A percentile compares a stretch with the other conserved stretches of the same genome.
These are phyloP conservation scores for Zygogramma bicolorata DNA, from an alignment of 2,888 invertebrate genomes.

Conservation along the genomic window DNA sequence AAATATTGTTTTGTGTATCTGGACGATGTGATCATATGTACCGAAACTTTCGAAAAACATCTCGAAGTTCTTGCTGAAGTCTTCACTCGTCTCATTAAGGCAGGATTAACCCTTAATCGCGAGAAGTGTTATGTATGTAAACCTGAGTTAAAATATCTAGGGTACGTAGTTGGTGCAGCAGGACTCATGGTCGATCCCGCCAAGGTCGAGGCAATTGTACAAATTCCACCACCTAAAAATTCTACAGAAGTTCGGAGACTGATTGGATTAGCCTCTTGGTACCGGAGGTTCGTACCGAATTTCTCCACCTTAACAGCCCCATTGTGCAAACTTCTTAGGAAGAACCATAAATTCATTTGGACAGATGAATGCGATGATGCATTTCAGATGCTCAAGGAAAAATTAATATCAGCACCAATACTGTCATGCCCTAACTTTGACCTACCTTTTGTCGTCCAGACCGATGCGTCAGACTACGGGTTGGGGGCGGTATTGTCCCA, in stretches of 20 bases:
- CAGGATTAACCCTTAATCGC: constrained; percentile 45
- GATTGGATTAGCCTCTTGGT: constrained; percentile 23
- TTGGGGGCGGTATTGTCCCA: neutral
- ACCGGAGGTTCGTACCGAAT: constrained; percentile 20
- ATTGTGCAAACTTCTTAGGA: neutral
- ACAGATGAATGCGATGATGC: too few species aligned
- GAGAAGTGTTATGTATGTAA: constrained; percentile 33
- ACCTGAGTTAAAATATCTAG: constrained; percentile 29
- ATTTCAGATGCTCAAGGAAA: neutral
- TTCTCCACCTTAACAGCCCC: constrained; percentile 8
- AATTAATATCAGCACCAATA: neutral
- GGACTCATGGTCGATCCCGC: constrained; percentile 31
- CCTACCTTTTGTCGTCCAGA: constrained; percentile 20
- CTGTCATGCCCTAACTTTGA: constrained; percentile 23
- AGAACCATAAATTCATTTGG: too few species aligned
- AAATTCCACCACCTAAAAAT: neutral
- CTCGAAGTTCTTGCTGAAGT: constrained; percentile 39
- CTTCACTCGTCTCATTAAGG: constrained; percentile 30
- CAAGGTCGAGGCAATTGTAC: constrained; percentile 27
- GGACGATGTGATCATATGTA: constrained; percentile 49
- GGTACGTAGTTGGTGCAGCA: constrained; percentile 29
- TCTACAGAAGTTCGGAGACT: constrained; percentile 20
- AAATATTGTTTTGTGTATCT: constrained; percentile 49
- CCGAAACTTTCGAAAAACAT: constrained; percentile 39
- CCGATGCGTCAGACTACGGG: neutral